These are phyloP conservation scores for Phainopepla nitens DNA, from an alignment of 2,113 vertebrate species.

Conservation along the genomic window DNA sequence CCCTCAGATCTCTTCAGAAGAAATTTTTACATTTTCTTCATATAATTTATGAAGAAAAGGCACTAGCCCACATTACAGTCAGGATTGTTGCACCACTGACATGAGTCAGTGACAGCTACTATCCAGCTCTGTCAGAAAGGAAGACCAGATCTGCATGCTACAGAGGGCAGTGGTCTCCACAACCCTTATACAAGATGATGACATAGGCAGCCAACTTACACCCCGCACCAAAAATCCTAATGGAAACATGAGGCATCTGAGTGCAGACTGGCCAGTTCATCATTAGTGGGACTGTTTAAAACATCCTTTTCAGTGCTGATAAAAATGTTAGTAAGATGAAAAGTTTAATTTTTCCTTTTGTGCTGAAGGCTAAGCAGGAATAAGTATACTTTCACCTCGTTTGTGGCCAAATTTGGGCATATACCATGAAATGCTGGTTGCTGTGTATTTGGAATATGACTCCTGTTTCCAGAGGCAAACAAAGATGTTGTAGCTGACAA, in stretches of 20 bases:
- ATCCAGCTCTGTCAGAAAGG: neutral
- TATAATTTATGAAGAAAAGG: slow-evolving; percentile 7
- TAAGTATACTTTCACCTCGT: neutral
- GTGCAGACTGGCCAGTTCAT: neutral
- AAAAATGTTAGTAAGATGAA: neutral
- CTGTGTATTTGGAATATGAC: neutral
- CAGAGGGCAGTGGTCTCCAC: neutral
- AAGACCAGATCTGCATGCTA: neutral
- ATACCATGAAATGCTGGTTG: neutral
- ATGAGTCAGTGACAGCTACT: neutral
- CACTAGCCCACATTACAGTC: neutral
- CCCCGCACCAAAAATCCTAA: neutral
- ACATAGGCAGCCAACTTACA: neutral
- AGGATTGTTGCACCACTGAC: neutral
- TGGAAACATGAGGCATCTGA: neutral
- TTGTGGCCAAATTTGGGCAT: neutral
- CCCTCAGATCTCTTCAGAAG: neutral
- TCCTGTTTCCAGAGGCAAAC: neutral
- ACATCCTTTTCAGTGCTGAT: neutral
- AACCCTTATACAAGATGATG: neutral
- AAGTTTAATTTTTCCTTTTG: neutral
- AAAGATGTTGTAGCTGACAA: neutral
- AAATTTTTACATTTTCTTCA: neutral
- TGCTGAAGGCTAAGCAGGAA: neutral
- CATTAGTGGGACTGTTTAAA: neutral